A percentile compares a stretch with the other conserved stretches of the same genome.
Conservation (phyloP, 2,797 vertebrate genomes). For the Coilia nasus region DNA sequence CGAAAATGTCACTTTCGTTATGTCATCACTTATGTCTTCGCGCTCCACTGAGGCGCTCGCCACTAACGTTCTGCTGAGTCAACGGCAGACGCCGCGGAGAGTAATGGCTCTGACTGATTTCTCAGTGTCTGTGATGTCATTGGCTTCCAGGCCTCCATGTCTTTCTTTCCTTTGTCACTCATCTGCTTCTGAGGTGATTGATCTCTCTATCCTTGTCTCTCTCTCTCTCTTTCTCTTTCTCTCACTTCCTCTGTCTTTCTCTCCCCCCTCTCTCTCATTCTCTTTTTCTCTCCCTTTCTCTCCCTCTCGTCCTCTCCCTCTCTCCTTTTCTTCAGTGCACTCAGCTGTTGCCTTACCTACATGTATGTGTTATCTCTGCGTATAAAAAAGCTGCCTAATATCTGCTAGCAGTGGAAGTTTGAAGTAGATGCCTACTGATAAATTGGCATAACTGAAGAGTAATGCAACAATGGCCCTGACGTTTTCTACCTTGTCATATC, state of each 20-base stretch:
- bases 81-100: neutral
- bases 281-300: neutral
- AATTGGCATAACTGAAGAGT: no score
- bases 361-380: neutral
- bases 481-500: no score
- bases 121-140: neutral
- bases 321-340: neutral
- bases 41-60: neutral
- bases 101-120: neutral
- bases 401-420: neutral
- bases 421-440: no score
- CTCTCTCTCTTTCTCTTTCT: no score
- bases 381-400: neutral
- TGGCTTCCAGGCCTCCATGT: no score
- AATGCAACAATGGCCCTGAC: no score
- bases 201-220: no score
- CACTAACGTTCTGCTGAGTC: neutral
- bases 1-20: conserved; percentile 10
- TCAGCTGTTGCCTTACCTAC: neutral
- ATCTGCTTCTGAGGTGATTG: neutral
- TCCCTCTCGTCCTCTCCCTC: neutral
- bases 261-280: neutral
- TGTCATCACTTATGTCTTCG: neutral
- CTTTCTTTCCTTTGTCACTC: neutral
- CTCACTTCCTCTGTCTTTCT: neutral